Conservation (phyloP, 2,797 vertebrate genomes). For the Acestrorhynchus altus region DNA sequence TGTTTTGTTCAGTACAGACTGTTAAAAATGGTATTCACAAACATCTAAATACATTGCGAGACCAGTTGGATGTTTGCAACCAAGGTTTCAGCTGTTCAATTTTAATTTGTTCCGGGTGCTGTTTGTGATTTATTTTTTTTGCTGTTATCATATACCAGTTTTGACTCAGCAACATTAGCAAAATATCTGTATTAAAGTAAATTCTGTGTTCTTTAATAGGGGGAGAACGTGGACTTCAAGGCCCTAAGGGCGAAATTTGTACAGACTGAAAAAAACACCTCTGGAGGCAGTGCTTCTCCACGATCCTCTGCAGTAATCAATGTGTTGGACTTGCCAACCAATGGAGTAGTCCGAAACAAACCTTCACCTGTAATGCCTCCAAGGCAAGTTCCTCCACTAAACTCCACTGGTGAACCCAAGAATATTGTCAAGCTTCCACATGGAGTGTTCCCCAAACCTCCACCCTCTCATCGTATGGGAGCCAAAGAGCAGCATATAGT, state of each 20-base stretch:
- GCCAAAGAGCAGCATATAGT: conserved; percentile 30
- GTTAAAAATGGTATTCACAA: no score
- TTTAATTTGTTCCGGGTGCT: no score
- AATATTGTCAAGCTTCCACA: conserved; percentile 44
- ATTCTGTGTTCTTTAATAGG: conserved; percentile 64
- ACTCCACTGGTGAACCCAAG: conserved; percentile 32
- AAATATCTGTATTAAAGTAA: no score
- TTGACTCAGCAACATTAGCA: no score
- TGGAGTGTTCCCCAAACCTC: conserved; percentile 61
- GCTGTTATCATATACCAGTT: no score
- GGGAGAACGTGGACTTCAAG: conserved; percentile 76
- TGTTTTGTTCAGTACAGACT: no score
- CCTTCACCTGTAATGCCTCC: conserved; percentile 40
- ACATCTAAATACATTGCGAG: no score
- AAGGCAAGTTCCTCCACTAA: conserved; percentile 42
- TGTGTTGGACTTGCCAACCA: conserved; percentile 44
- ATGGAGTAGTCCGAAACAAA: conserved; percentile 59
- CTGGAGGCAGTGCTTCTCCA: conserved; percentile 63
- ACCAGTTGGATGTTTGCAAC: no score
- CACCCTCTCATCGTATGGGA: conserved; percentile 40
- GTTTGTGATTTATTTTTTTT: no score
- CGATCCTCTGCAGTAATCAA: conserved; percentile 57
- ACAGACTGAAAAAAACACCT: conserved; percentile 52
- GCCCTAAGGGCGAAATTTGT: conserved; percentile 75
- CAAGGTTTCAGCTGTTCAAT: no score